Conservation (phyloP, 2,113 vertebrate genomes). For the Xyliphius kryptos region DNA sequence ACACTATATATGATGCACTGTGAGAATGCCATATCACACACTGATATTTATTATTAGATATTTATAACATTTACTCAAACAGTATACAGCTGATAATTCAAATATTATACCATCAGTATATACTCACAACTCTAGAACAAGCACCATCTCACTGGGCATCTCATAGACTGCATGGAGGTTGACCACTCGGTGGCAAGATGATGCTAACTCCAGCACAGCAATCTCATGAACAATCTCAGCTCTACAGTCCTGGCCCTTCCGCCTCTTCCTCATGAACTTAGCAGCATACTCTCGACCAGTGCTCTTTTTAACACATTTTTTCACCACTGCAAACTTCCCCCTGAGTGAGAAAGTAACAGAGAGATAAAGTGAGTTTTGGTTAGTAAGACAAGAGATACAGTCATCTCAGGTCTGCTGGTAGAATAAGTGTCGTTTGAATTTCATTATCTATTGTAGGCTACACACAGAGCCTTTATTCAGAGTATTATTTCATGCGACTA, state of each 20-base stretch:
- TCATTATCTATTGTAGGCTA: not conserved
- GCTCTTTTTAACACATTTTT: constrained; percentile 64
- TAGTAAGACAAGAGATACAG: too few relatives aligned
- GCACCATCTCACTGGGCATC: constrained; percentile 67
- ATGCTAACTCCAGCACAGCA: constrained; percentile 62
- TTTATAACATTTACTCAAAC: too few relatives aligned
- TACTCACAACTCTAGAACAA: constrained; percentile 70
- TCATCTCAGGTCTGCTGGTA: too few relatives aligned
- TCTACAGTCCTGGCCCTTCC: constrained; percentile 68
- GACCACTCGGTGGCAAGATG: constrained; percentile 53
- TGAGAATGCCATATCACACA: too few relatives aligned
- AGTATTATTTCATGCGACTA: constrained; percentile 9
- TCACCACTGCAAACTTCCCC: constrained; percentile 70
- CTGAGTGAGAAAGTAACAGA: constrained; percentile 40
- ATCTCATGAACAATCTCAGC: constrained; percentile 69
- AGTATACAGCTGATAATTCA: too few relatives aligned
- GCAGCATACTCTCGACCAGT: constrained; percentile 63
- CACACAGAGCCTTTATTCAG: constrained; percentile 11
- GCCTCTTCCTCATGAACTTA: constrained; percentile 70
- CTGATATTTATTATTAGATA: too few relatives aligned
- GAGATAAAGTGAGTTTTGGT: not conserved
- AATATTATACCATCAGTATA: not conserved
- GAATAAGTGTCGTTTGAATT: too few relatives aligned
- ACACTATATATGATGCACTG: too few relatives aligned
- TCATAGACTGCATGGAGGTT: constrained; percentile 66